phyloP scores from a whole-genome alignment of 2,797 vertebrate genomes.

The Gymnocypris eckloni region DNA sequence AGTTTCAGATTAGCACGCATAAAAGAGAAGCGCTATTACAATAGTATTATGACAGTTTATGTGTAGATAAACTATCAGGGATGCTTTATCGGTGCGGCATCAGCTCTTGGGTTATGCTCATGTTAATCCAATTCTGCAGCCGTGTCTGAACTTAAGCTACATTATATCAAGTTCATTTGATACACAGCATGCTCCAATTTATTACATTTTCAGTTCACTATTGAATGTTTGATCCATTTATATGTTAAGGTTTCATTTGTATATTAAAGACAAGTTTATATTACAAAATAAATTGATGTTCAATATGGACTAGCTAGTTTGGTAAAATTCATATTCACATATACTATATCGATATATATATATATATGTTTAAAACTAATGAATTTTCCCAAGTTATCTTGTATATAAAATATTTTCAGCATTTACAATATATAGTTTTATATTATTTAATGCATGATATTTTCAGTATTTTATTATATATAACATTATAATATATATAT shows the following conservation, averaged over 20 bases:
- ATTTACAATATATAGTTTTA: neutral
- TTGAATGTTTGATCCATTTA: neutral
- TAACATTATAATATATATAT: neutral
- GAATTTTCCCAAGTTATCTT: too few species aligned
- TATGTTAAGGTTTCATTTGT: neutral
- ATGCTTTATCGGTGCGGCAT: constrained; percentile 83
- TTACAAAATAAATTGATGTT: too few species aligned
- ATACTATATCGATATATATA: too few species aligned
- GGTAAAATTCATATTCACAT: too few species aligned
- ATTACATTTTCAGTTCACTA: neutral
- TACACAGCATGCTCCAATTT: neutral
- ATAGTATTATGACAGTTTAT: constrained; percentile 79
- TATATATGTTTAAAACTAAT: too few species aligned
- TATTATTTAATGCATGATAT: neutral
- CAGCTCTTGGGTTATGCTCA: constrained; percentile 78
- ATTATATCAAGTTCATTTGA: constrained; percentile 66
- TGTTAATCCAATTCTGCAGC: constrained; percentile 80
- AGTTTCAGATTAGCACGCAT: constrained; percentile 77
- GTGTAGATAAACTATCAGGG: constrained; percentile 81
- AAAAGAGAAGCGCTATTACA: constrained; percentile 75
- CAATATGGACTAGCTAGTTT: too few species aligned
- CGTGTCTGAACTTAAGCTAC: constrained; percentile 73
- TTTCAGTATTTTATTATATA: neutral
- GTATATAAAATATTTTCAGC: neutral
- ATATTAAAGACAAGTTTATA: neutral